A percentile compares a stretch with the other conserved stretches of the same genome.
phyloP scores from a whole-genome alignment of 2,888 invertebrate genomes.

The Nebria salina region DNA sequence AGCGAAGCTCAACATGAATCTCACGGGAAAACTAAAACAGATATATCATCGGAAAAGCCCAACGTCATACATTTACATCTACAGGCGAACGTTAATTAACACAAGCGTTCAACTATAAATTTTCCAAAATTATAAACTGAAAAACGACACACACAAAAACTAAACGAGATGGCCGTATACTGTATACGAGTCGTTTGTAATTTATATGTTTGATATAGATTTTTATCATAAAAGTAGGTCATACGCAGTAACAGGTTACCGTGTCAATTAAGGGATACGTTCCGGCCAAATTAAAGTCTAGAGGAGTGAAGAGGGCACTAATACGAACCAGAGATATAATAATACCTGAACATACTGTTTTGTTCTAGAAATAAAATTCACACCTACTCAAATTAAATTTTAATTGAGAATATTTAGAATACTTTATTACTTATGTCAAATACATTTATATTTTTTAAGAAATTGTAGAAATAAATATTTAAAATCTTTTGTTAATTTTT shows the following conservation, averaged over 20 bases:
- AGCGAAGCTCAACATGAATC: constrained; percentile 5
- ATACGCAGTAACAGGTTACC: background rate
- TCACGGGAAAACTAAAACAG: constrained; percentile 26
- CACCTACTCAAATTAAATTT: too few relatives aligned
- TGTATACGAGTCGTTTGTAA: background rate
- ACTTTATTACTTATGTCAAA: too few relatives aligned
- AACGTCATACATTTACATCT: constrained; percentile 34
- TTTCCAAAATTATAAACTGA: constrained; percentile 34
- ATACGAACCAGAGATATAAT: background rate
- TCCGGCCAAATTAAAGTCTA: background rate
- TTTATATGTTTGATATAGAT: background rate
- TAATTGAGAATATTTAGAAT: too few relatives aligned
- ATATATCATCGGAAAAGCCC: constrained; percentile 32
- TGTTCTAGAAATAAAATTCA: background rate
- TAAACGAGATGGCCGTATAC: background rate
- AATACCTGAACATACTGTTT: background rate
- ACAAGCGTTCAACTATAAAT: constrained; percentile 32
- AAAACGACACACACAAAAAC: constrained; percentile 12
- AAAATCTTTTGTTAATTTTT: too few relatives aligned
- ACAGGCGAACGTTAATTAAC: constrained; percentile 32
- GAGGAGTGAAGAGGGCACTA: background rate
- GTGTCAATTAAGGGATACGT: background rate
- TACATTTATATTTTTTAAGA: too few relatives aligned
- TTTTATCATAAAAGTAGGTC: background rate
- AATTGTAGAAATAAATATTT: too few relatives aligned